Percentiles rank a stretch among this genome's conserved stretches.
phyloP scores from a whole-genome alignment of 2,797 vertebrate species.

The Muscicapa striata region DNA sequence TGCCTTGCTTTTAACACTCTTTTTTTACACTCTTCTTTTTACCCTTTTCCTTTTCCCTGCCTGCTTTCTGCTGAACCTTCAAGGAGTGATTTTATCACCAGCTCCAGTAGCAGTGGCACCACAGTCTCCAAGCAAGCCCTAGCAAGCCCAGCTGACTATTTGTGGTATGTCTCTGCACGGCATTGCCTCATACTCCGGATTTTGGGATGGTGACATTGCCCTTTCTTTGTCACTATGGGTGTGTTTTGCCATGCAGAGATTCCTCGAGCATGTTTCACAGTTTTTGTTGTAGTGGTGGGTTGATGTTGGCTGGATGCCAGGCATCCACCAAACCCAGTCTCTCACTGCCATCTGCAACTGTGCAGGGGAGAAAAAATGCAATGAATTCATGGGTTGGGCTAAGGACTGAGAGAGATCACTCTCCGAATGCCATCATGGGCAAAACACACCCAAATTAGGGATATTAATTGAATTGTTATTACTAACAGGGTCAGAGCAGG shows the following conservation, averaged over 20 bases:
- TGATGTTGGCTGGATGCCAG: fast-evolving
- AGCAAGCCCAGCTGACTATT: not conserved
- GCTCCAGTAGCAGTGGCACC: not conserved
- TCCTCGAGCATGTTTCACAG: not conserved
- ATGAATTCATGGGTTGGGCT: not conserved
- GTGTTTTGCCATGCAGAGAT: not conserved
- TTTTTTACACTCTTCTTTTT: not conserved
- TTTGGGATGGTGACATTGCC: not conserved
- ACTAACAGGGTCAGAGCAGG: not conserved
- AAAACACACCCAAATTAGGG: not conserved
- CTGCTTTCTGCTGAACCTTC: not conserved
- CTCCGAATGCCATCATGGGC: fast-evolving
- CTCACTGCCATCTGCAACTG: not conserved
- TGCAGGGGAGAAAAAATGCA: not conserved
- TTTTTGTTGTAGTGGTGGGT: not conserved
- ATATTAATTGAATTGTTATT: not conserved
- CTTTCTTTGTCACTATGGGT: not conserved
- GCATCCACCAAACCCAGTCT: not conserved
- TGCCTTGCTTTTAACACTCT: not conserved
- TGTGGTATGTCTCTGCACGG: not conserved
- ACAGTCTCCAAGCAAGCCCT: not conserved
- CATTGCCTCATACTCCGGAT: fast-evolving
- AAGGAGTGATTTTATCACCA: not conserved
- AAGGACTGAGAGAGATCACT: not conserved
- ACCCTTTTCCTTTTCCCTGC: not conserved